Base-by-base conservation (phyloP, 2,113 vertebrate genomes). In the Amphiprion percula region DNA sequence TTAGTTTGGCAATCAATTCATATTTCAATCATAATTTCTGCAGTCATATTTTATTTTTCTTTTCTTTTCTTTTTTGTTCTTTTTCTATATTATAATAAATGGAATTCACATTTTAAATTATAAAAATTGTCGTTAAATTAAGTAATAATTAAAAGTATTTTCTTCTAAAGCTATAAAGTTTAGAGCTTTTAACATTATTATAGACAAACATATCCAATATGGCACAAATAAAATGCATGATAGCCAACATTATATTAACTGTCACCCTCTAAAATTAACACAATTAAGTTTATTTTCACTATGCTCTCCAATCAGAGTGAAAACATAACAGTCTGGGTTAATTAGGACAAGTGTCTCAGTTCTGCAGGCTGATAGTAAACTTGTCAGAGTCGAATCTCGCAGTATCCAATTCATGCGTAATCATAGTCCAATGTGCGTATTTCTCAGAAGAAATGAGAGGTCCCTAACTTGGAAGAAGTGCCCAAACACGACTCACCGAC, bases 401-500 rank as follows among this genome's bases (percentile, higher is more conserved):
- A 21, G 23, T 44, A 21, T 50, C 41, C 11, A 56, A 0, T 6
- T 30, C 30, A 30, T 30, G 30, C 30, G 30, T 30, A 30, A 30
- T 30, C 30, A 30, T 6, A 30, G 30, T 30, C 30, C 16, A 33
- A 16, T 11, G 4, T 9, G 17, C 19, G 33, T 65, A 16, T 26
- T 12, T 33, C 1, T 28, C 4, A 5, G 56, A 14, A 9, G 16
- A 28, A 47, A 1, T 2, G 10, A 8, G 3, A 3, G 12, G 17
- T 39, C 14, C 10, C 16, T 30, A 52, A 28, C 17, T 71, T 23
- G 55, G 33, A 10, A 37, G 2, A 74, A 68, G 37, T 24, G 1
- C 1, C 39, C 23, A 24, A 37, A 30, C 14, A 23, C 37, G 23
- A 91, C 95, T 96, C 90, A 96, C 96, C 95, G 93, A 90, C 83